These are phyloP conservation scores for Colinus virginianus DNA, from an alignment of 2,113 vertebrate species.

Conservation along the genomic window DNA sequence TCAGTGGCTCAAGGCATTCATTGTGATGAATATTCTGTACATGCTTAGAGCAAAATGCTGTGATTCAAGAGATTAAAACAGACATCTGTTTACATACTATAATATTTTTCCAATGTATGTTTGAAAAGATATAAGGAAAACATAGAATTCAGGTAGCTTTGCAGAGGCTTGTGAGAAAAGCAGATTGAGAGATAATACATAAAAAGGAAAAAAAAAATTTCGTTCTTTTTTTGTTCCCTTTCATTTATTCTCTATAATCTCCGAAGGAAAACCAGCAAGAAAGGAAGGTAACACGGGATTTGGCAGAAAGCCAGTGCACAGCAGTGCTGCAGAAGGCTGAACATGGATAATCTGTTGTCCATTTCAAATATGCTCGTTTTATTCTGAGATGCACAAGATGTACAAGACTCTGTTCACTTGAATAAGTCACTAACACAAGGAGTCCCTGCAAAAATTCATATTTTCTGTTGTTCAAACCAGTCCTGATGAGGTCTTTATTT, in stretches of 20 bases:
- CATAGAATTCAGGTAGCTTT: not conserved
- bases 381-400: not conserved
- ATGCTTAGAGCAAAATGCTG: not conserved
- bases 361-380: not conserved
- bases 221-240: not conserved
- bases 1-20: fast-evolving
- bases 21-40: not conserved
- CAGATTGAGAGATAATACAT: not conserved
- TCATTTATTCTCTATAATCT: not conserved
- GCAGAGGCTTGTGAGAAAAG: not conserved
- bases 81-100: not conserved
- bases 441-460: not conserved
- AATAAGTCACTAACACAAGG: not conserved
- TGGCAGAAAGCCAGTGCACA: not conserved
- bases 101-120: not conserved
- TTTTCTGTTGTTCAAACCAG: not conserved
- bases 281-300: not conserved
- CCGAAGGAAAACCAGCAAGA: not conserved
- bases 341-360: not conserved
- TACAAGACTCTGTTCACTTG: not conserved
- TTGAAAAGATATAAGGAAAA: not conserved
- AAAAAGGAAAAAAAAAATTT: not conserved
- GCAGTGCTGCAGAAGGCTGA: not conserved
- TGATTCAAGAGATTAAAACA: not conserved
- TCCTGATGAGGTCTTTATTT: not conserved